Evolutionary conservation across 2,797 vertebrate species (phyloP).

Genomic region (Hyperoplus immaculatus): DNA sequence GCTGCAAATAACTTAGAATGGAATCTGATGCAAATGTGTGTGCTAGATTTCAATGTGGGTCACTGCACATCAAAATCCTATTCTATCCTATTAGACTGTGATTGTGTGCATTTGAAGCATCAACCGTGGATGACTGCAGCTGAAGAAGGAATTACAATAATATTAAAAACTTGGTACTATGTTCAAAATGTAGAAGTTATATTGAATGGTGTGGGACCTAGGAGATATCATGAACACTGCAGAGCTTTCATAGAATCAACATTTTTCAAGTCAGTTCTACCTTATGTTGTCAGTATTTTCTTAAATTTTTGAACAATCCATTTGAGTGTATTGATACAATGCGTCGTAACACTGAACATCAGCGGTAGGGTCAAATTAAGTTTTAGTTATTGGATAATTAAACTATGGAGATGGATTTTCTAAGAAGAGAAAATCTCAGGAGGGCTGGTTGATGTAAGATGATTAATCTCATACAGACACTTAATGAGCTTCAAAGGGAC

Average conservation of each 20-base stretch:
- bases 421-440: conserved; percentile 12
- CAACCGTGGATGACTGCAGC: background rate
- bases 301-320: background rate
- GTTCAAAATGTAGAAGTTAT: background rate
- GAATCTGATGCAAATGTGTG: background rate
- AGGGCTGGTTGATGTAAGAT: background rate
- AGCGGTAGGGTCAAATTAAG: background rate
- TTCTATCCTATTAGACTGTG: background rate
- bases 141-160: background rate
- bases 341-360: background rate
- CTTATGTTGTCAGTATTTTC: background rate
- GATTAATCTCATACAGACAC: conserved; percentile 19
- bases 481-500: conserved; percentile 18
- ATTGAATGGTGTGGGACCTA: background rate
- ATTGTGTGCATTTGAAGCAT: background rate
- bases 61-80: background rate
- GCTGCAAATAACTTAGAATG: conserved; percentile 34
- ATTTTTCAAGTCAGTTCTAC: background rate
- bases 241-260: background rate
- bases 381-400: conserved; percentile 7
- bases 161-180: background rate
- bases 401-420: background rate
- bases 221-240: background rate
- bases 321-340: background rate
- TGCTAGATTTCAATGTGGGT: background rate